A percentile compares a stretch with the other conserved stretches of the same genome.
phyloP scores from a whole-genome alignment of 2,113 vertebrate species.

The Manacus vitellinus region DNA sequence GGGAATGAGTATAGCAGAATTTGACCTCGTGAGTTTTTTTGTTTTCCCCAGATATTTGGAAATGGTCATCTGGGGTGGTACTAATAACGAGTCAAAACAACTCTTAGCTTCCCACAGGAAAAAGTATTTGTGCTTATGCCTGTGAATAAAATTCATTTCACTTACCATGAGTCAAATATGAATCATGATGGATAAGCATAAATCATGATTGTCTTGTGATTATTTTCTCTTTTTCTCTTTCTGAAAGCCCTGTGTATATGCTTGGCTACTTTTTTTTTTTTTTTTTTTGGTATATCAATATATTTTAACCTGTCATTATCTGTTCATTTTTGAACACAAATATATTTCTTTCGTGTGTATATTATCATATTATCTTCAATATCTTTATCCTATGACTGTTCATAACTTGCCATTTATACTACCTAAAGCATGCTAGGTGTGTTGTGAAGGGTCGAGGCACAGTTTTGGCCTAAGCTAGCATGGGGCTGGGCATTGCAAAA shows the following conservation, averaged over 20 bases:
- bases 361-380: neutral
- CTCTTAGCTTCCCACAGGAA: neutral
- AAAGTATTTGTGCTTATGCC: neutral
- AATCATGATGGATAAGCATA: neutral
- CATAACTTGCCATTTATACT: neutral
- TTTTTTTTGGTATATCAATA: neutral
- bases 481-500: neutral
- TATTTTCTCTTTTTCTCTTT: slow-evolving; percentile 19
- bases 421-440: neutral
- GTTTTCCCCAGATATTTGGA: neutral
- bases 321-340: neutral
- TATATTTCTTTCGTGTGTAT: neutral
- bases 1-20: neutral
- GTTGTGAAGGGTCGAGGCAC: neutral
- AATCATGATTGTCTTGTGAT: neutral
- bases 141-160: neutral
- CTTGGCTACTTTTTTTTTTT: neutral
- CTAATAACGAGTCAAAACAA: neutral
- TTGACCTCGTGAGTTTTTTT: neutral
- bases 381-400: neutral
- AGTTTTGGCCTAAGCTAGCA: neutral
- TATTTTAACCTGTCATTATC: neutral
- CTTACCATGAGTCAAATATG: slow-evolving; percentile 17
- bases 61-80: neutral
- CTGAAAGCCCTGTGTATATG: neutral